These are phyloP conservation scores for Aspidiotus rigidus DNA, from an alignment of 2,888 invertebrate genomes.

Conservation along the genomic window DNA sequence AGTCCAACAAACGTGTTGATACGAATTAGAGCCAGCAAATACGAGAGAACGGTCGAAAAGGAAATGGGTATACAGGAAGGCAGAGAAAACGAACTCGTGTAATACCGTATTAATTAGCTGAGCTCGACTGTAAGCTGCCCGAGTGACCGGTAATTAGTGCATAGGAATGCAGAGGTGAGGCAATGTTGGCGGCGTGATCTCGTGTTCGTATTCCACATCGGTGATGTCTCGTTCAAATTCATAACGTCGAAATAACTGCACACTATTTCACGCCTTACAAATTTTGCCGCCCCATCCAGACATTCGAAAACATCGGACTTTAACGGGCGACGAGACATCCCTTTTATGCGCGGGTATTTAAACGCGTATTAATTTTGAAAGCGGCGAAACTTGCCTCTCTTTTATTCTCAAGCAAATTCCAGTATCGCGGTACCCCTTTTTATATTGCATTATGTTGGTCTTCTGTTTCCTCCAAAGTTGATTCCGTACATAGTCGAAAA, in stretches of 20 bases:
- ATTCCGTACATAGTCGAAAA: not conserved
- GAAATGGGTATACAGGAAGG: too few species aligned
- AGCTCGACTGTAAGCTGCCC: not conserved
- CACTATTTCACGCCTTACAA: constrained; percentile 10
- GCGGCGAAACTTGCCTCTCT: not conserved
- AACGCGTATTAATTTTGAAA: constrained; percentile 11
- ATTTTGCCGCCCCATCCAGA: not conserved
- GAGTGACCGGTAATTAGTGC: constrained; percentile 15
- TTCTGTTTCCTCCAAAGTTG: too few species aligned
- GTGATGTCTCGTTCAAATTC: not conserved
- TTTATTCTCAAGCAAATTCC: not conserved
- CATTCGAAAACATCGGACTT: constrained; percentile 10
- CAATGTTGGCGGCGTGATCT: not conserved
- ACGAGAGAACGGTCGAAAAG: too few species aligned
- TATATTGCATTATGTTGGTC: too few species aligned
- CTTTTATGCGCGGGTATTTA: constrained; percentile 4
- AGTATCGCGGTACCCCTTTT: not conserved
- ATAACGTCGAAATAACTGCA: constrained; percentile 12
- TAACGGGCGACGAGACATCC: not conserved
- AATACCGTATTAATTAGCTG: constrained; percentile 11
- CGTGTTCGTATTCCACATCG: not conserved
- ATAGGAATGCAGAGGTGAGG: not conserved
- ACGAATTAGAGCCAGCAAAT: too few species aligned
- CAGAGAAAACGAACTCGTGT: not conserved
- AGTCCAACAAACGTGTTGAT: too few species aligned